Percentiles rank a stretch among this genome's conserved stretches.
Conservation (phyloP, 1,140 invertebrate species). For the Procambarus virginalis region DNA sequence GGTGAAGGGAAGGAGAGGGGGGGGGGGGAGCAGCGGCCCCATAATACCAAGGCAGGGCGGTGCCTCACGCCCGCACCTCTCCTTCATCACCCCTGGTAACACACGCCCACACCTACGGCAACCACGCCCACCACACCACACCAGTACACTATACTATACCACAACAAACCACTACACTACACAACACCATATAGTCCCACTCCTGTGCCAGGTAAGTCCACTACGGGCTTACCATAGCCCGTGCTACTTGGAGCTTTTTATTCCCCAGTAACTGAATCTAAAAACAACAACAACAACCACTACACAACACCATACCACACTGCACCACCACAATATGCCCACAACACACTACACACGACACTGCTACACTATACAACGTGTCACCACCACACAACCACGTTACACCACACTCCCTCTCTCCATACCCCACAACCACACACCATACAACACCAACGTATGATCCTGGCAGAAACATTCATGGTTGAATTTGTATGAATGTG, state of each 20-base stretch:
- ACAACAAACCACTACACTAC: not conserved
- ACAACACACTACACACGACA: too few species aligned
- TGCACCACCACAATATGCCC: too few species aligned
- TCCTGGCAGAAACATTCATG: too few species aligned
- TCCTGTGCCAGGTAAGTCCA: not conserved
- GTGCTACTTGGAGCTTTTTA: not conserved
- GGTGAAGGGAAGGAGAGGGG: not conserved
- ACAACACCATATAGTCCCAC: not conserved
- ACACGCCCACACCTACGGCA: not conserved
- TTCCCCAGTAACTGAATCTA: not conserved
- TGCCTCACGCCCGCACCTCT: not conserved
- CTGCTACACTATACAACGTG: too few species aligned
- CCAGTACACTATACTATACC: too few species aligned
- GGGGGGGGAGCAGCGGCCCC: not conserved
- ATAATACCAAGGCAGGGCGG: not conserved
- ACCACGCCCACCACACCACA: not conserved
- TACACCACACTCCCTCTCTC: not conserved
- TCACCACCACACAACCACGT: not conserved
- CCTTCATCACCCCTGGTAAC: not conserved
- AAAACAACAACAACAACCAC: not conserved
- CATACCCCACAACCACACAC: too few species aligned
- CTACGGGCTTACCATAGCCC: too few species aligned
- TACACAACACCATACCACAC: not conserved
- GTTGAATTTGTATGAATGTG: too few species aligned
- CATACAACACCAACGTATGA: too few species aligned